Base-by-base conservation (phyloP, 1,140 invertebrate species). In the Drosophila lowei region DNA sequence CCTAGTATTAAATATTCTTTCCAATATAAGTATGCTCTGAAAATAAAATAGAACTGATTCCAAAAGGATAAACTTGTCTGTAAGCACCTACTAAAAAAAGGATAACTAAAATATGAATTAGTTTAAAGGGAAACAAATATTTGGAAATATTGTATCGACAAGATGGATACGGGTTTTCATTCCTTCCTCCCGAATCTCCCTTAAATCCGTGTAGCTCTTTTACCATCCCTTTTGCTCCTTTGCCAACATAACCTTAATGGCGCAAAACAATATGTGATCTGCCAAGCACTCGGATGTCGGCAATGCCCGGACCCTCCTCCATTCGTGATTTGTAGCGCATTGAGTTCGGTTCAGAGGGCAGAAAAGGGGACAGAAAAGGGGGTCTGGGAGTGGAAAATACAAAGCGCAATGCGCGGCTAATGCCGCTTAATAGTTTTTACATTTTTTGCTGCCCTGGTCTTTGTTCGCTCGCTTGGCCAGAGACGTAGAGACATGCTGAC, bases 401-500 rank as follows among this genome's bases (percentile, higher is more conserved):
- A 85, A 81, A 85, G 77, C 81, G 83, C 65, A 78, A 83, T 55
- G 83, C 83, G 78, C 78, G 64, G 81, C 81, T 86, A 86, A 86
- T 86, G 74, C 83, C 83, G 83, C 75, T 88, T 86, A 86, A 86
- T 86, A 86, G 81, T 86, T 86, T 88, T 86, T 83, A 83, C 77
- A 88, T 88, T 86, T 88, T 86, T 78, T 42, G 23, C 42, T 8
- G 9, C 30, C 6, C n/a, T 42, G 55, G 63, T 71, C 77, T 81
- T 86, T 86, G 76, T 70, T 77, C 77, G 71, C 75, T 63, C 56
- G 54, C 72, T 34, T 81, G 42, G 44, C 60, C 53, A 56, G 34
- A 46, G 49, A 43, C 63, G 49, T 47, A 38, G 56, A 58, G 68
- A 80, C 73, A 80, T 78, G 81, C 81, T 88, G 81, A 88, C 81